These are phyloP conservation scores for Hemicentrotus pulcherrimus DNA, from an alignment of 35 echinoderm and acorn worm species.

Conservation along the genomic window DNA sequence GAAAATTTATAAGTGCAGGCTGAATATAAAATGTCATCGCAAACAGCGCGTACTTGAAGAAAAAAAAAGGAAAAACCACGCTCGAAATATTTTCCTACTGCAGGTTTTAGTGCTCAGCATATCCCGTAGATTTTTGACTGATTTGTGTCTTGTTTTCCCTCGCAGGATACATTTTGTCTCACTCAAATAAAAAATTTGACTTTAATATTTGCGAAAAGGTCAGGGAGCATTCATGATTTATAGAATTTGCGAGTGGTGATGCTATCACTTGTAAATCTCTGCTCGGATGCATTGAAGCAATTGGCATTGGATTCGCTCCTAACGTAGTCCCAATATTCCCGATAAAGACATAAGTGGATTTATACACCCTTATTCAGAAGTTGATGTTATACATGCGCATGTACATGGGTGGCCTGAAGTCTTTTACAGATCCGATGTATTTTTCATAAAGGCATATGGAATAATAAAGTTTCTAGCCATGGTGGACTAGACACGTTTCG, in stretches of 20 bases:
- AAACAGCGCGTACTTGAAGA: background rate
- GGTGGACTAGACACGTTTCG: no score
- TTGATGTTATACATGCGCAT: background rate
- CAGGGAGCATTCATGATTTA: conserved; percentile 10
- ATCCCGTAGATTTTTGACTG: background rate
- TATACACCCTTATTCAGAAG: background rate
- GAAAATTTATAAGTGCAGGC: background rate
- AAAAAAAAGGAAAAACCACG: background rate
- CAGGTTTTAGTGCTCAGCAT: background rate
- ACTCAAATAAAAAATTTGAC: background rate
- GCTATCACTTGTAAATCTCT: background rate
- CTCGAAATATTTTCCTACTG: background rate
- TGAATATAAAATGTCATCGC: background rate
- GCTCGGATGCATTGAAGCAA: background rate
- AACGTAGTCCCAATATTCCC: background rate
- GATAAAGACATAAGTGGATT: background rate
- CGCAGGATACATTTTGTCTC: background rate
- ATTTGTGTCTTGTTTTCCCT: background rate
- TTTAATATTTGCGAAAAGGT: background rate
- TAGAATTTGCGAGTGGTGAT: background rate
- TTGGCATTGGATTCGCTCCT: background rate
- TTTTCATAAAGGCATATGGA: no score
- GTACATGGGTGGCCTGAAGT: background rate
- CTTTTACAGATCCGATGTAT: background rate
- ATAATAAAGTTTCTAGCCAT: no score